Evolutionary conservation across 2,113 vertebrate genomes (phyloP).

Genomic region (Isichthys henryi): DNA sequence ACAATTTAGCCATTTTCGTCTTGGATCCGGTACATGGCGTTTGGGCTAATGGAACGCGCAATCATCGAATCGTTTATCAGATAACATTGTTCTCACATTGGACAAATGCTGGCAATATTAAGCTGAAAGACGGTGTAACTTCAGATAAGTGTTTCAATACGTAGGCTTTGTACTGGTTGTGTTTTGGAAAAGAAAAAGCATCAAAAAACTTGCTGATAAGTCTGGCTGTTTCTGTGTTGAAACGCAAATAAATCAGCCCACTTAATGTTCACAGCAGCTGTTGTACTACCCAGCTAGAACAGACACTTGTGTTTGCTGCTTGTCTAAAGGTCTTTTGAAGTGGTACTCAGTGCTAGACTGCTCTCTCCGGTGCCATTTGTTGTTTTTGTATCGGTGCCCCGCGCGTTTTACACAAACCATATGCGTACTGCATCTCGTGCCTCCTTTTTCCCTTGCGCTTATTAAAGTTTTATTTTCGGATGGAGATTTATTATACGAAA

Average conservation of each 20-base stretch:
- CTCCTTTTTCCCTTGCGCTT: not conserved
- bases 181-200: slow-evolving; percentile 11
- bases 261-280: slow-evolving; percentile 30
- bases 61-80: slow-evolving; percentile 22
- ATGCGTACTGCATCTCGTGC: not conserved
- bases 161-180: slow-evolving; percentile 12
- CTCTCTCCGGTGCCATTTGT: slow-evolving; percentile 2
- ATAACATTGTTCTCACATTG: slow-evolving; percentile 21
- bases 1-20: slow-evolving; percentile 3
- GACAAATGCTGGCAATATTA: slow-evolving; percentile 24
- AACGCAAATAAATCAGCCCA: slow-evolving; percentile 37
- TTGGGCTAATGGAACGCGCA: slow-evolving; percentile 22
- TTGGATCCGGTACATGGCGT: not conserved
- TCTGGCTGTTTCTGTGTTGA: slow-evolving; percentile 19
- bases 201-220: slow-evolving; percentile 31
- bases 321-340: slow-evolving; percentile 28
- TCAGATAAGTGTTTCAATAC: slow-evolving; percentile 24
- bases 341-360: slow-evolving; percentile 19
- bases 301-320: slow-evolving; percentile 24
- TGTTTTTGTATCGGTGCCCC: not conserved
- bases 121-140: slow-evolving; percentile 16
- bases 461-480: not conserved
- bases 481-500: not conserved
- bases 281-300: slow-evolving; percentile 14
- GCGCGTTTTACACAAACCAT: slow-evolving; percentile 16